Evolutionary conservation across 2,797 vertebrate genomes (phyloP), one percentile per base, ranked within the genome.

Genomic region (Sciurus vulgaris): DNA sequence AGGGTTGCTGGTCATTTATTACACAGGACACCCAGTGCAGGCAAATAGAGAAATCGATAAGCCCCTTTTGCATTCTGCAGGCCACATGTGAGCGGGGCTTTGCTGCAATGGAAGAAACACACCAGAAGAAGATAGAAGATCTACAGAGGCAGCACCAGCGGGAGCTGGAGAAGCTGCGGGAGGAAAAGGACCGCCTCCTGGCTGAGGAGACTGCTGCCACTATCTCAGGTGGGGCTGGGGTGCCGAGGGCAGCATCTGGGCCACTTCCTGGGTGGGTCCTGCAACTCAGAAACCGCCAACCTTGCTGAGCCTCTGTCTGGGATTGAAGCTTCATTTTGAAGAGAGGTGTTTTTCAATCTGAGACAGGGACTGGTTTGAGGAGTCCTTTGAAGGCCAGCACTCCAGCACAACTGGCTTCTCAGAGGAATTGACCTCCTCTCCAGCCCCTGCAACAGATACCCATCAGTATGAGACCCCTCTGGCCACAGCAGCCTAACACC

Each of bases 31-130:
- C 69, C 51, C 35, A 13, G 18, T 61, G 30, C 13, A 17, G 38
- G 38, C 59, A 41, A 30, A 33, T 22, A 11, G 38, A 59, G 63
- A 47, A 72, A 83, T 30, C 56, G 28, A 54, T 72, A 28, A 59
- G 38, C 56, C 77, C 54, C 49, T 33, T 0, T 97, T 95, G 84
- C 85, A 12, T 96, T 96, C 96, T 94, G 47, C 97, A 99, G 99
- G 99, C 99, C 95, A 99, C 99, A 0, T 99, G 99, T 89, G 99
- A 99, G 98, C 99, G 99, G 73, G 99, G 99, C 67, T 99, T 99
- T 98, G 98, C 99, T 24, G 99, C 99, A 65, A 99, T 99, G 99
- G 99, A 99, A 97, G 99, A 99, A 97, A 99, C 99, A 0, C 99
- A 99, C 97, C 99, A 99, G 95, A 99, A 99, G 97, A 99, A 99